A percentile compares a stretch with the other conserved stretches of the same genome.
phyloP scores from a whole-genome alignment of 2,888 invertebrate species.

The Noctua comes region DNA sequence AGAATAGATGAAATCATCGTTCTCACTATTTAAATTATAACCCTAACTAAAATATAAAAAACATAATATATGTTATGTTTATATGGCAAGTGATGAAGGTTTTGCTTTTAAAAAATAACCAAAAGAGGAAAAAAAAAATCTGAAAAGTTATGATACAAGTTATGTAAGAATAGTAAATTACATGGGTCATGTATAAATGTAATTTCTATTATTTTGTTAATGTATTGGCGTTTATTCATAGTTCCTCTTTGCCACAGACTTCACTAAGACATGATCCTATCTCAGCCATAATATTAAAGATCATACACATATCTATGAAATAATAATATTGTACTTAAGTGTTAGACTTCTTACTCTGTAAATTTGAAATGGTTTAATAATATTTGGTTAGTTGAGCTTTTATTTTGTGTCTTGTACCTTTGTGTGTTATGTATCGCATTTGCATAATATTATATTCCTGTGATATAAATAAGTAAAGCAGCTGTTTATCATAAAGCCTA shows the following conservation, averaged over 20 bases:
- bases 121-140: slow-evolving; percentile 3
- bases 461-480: slow-evolving; percentile 63
- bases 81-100: slow-evolving; percentile 25
- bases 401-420: slow-evolving; percentile 28
- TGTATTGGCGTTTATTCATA: not conserved
- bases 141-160: not conserved
- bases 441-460: slow-evolving; percentile 68
- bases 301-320: slow-evolving; percentile 31
- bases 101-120: slow-evolving; percentile 35
- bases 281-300: slow-evolving; percentile 4
- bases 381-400: slow-evolving; percentile 9
- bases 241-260: not conserved
- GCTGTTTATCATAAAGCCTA: slow-evolving; percentile 47
- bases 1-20: slow-evolving; percentile 83
- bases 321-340: slow-evolving; percentile 34
- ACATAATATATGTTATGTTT: slow-evolving; percentile 42
- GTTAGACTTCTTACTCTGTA: slow-evolving; percentile 14
- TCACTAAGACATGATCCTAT: slow-evolving; percentile 4
- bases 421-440: slow-evolving; percentile 35
- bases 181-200: slow-evolving; percentile 8
- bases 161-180: not conserved
- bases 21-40: slow-evolving; percentile 11
- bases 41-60: slow-evolving; percentile 34
- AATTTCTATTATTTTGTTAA: slow-evolving; percentile 9
- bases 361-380: slow-evolving; percentile 8